Conservation (phyloP, 2,888 invertebrate genomes). For the Entomobrya multifasciata region DNA sequence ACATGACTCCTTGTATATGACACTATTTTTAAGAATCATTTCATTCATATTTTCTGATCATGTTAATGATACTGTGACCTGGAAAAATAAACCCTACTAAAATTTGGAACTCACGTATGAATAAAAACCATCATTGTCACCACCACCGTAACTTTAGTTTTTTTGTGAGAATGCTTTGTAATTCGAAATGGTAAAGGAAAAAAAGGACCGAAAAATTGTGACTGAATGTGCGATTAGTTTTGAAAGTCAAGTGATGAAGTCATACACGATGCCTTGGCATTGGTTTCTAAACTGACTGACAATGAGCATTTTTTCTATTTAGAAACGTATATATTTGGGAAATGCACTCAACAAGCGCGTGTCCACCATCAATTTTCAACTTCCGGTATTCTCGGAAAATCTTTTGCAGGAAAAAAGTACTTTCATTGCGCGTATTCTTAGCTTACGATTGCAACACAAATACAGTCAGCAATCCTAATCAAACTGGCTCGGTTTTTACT, state of each 20-base stretch:
- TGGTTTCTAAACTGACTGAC: no score
- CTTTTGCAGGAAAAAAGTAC: slow-evolving; percentile 56
- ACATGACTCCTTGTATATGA: slow-evolving; percentile 24
- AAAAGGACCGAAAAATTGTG: no score
- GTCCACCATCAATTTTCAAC: slow-evolving; percentile 80
- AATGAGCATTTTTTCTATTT: slow-evolving; percentile 34
- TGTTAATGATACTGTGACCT: slow-evolving; percentile 28
- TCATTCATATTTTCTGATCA: slow-evolving; percentile 28
- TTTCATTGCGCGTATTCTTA: slow-evolving; percentile 57
- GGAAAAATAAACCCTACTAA: neutral
- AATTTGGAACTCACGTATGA: neutral
- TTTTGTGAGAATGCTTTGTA: slow-evolving; percentile 13
- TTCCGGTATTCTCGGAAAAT: slow-evolving; percentile 77
- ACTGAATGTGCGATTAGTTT: no score
- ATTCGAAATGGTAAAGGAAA: slow-evolving; percentile 29
- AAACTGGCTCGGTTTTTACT: slow-evolving; percentile 18
- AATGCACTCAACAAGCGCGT: slow-evolving; percentile 80
- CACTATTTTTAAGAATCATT: slow-evolving; percentile 18
- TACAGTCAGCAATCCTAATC: slow-evolving; percentile 32
- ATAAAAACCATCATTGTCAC: slow-evolving; percentile 22
- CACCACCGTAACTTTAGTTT: neutral
- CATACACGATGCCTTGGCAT: slow-evolving; percentile 52
- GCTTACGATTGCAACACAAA: slow-evolving; percentile 47
- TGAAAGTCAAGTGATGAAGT: slow-evolving; percentile 78
- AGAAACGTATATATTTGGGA: slow-evolving; percentile 48